Evolutionary conservation across 2,113 vertebrate species (phyloP).

Genomic region (Onychostoma macrolepis): DNA sequence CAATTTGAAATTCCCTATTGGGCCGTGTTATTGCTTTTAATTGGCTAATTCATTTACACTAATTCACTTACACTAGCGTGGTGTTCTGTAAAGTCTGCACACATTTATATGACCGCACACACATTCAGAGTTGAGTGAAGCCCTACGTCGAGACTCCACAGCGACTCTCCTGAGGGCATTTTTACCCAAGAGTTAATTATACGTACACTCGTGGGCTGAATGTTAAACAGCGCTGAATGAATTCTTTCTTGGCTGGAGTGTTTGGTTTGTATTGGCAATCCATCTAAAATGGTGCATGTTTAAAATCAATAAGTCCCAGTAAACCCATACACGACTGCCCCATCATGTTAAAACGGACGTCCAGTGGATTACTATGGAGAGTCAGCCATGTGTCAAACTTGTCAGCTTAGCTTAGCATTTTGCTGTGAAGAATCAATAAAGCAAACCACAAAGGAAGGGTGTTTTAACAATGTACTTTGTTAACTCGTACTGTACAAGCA

Average conservation of each 20-base stretch:
- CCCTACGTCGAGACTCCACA: slow-evolving; percentile 13
- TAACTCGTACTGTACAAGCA: neutral
- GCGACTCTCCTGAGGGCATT: slow-evolving; percentile 24
- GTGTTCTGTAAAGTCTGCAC: slow-evolving; percentile 28
- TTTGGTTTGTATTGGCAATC: slow-evolving; percentile 32
- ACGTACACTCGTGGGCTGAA: slow-evolving; percentile 36
- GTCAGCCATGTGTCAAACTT: slow-evolving; percentile 15
- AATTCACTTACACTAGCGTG: slow-evolving; percentile 41
- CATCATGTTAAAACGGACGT: slow-evolving; percentile 6
- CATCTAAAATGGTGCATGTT: slow-evolving; percentile 34
- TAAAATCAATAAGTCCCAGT: slow-evolving; percentile 32
- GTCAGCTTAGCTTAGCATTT: slow-evolving; percentile 43
- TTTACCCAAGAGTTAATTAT: slow-evolving; percentile 50
- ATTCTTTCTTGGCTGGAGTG: neutral
- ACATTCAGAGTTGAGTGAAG: neutral
- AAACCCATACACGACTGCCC: slow-evolving; percentile 2
- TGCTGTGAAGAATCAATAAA: slow-evolving; percentile 22
- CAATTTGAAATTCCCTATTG: slow-evolving; percentile 33
- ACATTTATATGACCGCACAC: neutral
- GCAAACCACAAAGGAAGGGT: slow-evolving; percentile 4
- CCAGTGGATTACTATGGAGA: slow-evolving; percentile 21
- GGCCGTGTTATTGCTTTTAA: slow-evolving; percentile 49
- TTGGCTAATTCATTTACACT: slow-evolving; percentile 49
- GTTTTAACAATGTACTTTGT: neutral
- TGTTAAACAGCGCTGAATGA: slow-evolving; percentile 33